Evolutionary conservation across 2,888 invertebrate genomes (phyloP).

Genomic region (Eristalis tenax): DNA sequence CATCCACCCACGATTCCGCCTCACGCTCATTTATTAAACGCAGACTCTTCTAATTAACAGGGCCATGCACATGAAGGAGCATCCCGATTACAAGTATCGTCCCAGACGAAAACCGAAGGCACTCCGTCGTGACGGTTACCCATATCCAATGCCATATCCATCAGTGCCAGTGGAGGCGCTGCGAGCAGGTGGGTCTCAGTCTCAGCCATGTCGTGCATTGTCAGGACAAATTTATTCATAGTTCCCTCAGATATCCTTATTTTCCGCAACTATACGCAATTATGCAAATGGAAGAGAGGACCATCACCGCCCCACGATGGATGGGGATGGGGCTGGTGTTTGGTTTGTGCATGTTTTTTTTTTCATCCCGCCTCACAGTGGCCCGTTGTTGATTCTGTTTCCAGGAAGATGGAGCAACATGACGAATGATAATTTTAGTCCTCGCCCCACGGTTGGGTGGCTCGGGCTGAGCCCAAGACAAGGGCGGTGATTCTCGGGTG

Average conservation of each 20-base stretch:
- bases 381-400: constrained; percentile 42
- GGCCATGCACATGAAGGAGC: constrained; percentile 97
- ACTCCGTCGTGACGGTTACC: constrained; percentile 93
- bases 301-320: not conserved
- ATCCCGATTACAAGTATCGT: constrained; percentile 96
- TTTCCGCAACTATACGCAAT: constrained; percentile 70
- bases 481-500: constrained; percentile 30
- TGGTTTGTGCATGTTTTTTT: constrained; percentile 38
- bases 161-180: constrained; percentile 94
- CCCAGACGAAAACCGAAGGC: constrained; percentile 95
- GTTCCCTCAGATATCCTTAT: constrained; percentile 57
- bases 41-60: constrained; percentile 79
- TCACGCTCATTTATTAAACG: constrained; percentile 40
- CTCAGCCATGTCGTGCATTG: constrained; percentile 19
- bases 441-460: constrained; percentile 51
- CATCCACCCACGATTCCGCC: not conserved
- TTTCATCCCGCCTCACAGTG: constrained; percentile 2
- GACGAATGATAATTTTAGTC: constrained; percentile 66
- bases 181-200: constrained; percentile 87
- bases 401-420: constrained; percentile 54
- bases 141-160: constrained; percentile 95
- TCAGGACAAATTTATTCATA: constrained; percentile 39
- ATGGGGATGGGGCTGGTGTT: not conserved
- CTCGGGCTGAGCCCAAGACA: not conserved
- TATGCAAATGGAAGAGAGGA: constrained; percentile 62